Base-by-base conservation (phyloP, 1,140 invertebrate species). In the Macrotrachela quadricornifera region DNA sequence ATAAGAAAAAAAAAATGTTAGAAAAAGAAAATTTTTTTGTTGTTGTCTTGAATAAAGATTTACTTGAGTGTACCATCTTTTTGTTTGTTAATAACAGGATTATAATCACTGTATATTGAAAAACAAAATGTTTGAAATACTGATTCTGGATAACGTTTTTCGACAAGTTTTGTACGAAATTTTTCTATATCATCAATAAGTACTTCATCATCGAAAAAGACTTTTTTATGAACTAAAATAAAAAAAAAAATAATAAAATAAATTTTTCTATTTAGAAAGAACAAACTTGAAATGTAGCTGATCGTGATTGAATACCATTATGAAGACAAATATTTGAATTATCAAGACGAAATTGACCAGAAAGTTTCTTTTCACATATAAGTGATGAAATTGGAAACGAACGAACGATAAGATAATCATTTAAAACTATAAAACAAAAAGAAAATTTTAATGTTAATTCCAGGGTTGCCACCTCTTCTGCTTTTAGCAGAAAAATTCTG, bases 211-310 rank as follows among this genome's bases (percentile, higher is more conserved):
- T 82, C 65, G 95, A 90, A 12, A 79, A 10, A n/a, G 10, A 11
- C 48, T n/a, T n/a, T 40, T 40, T 40, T 40, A 10, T 10, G 14
- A 40, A 40, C 10, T 40, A 10, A 10, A 10, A 10, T 14, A 40
- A 40, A 10, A 10, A 14, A 40, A 14, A 40, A 10, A 10, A 14
- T 40, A 14, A 77, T 16, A 80, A 82, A 10, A 95, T 90, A 71
- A 95, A 88, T 65, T 94, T 86, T 64, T 97, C 91, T 64, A 96
- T 86, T 1, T 85, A 87, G 46, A 95, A 76, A 72, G 87, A 91
- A 51, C 95, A 79, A 53, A 94, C 73, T 73, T 94, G 79, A 13
- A 64, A 95, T 40, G 86, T 88, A 59, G 82, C 86, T 0, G 88
- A 91, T 2, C 90, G 75, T 36, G 96, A 67, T 63, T 95, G 90